These are phyloP conservation scores for Polymixis lichenea DNA, from an alignment of 2,888 invertebrate species.

Conservation along the genomic window DNA sequence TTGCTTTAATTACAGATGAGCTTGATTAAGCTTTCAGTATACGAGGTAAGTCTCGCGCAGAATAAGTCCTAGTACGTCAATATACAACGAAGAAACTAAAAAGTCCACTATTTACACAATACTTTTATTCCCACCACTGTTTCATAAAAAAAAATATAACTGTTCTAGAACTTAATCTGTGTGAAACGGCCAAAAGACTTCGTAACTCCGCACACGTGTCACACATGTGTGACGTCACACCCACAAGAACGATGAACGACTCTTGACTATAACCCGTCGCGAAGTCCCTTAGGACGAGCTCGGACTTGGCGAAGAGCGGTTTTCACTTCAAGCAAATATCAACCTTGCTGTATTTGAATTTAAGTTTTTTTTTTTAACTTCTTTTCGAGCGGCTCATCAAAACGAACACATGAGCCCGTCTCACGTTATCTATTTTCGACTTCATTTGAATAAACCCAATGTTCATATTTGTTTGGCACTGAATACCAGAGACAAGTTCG, in stretches of 20 bases:
- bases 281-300: not conserved
- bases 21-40: slow-evolving; percentile 14
- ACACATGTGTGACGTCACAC: slow-evolving; percentile 12
- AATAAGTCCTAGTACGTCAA: slow-evolving; percentile 6
- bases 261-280: slow-evolving; percentile 17
- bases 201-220: not conserved
- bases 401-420: not conserved
- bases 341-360: not conserved
- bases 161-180: slow-evolving; percentile 15
- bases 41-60: slow-evolving; percentile 6
- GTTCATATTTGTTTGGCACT: not conserved
- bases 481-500: not conserved
- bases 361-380: not conserved
- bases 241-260: not conserved
- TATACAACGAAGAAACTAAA: slow-evolving; percentile 35
- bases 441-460: not conserved
- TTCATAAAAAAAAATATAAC: not conserved
- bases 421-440: not conserved
- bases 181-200: slow-evolving; percentile 13
- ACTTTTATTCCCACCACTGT: not conserved
- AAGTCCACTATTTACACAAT: slow-evolving; percentile 1
- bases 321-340: too few species aligned
- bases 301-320: not conserved
- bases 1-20: not conserved
- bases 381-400: not conserved